These are phyloP conservation scores for Heliconius congener DNA, from an alignment of 1,140 invertebrate genomes.

Conservation along the genomic window DNA sequence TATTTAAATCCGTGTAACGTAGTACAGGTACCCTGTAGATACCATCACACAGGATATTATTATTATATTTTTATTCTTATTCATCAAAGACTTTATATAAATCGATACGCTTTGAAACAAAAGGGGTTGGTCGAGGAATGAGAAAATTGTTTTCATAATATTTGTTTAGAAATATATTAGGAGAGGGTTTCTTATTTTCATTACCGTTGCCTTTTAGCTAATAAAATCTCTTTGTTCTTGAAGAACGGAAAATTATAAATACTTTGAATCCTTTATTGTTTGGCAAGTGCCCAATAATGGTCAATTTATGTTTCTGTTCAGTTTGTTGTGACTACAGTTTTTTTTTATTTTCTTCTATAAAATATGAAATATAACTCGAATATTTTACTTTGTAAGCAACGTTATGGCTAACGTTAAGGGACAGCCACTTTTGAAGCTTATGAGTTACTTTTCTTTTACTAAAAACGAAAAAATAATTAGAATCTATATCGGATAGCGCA, in stretches of 20 bases:
- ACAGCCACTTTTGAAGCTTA: too few species aligned
- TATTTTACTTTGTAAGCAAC: background rate
- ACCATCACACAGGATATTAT: too few species aligned
- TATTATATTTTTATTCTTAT: background rate
- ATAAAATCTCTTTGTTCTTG: conserved; percentile 18
- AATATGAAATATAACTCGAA: background rate
- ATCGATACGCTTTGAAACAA: conserved; percentile 14
- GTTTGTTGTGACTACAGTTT: background rate
- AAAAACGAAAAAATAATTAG: too few species aligned
- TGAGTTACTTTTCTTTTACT: too few species aligned
- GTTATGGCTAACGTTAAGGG: too few species aligned
- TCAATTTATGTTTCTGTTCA: conserved; percentile 16
- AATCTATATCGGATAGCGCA: too few species aligned
- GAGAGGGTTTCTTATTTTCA: conserved; percentile 26
- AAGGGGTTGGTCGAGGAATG: conserved; percentile 10
- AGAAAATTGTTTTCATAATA: conserved; percentile 20
- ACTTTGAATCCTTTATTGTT: conserved; percentile 18
- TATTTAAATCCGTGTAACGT: too few species aligned
- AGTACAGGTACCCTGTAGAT: too few species aligned
- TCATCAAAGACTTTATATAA: conserved; percentile 23
- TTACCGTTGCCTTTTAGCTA: conserved; percentile 25
- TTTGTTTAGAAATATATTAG: conserved; percentile 27
- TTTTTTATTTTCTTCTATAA: background rate
- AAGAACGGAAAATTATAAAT: conserved; percentile 26
- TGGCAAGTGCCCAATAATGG: conserved; percentile 2